These are phyloP conservation scores for Bos taurus DNA, from an alignment of 2,113 vertebrate genomes.

Conservation along the genomic window ARS-UCD2.0 NC_037332.1:54342501-54343000, in stretches of 20 bases:
- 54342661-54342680: background rate
- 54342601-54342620: background rate
- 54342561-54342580: background rate
- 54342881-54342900: background rate
- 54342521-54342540: background rate
- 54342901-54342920: background rate
- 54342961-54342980: background rate
- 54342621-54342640: background rate
- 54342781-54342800: background rate
- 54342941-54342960: background rate
- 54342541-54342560: background rate
- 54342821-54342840: background rate
- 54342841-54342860: background rate
- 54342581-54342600: background rate
- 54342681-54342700: background rate
- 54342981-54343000: background rate
- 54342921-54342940: background rate
- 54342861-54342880: background rate
- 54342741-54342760: background rate
- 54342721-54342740: background rate
- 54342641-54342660: background rate
- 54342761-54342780: background rate
- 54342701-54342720: background rate
- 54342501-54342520: background rate
- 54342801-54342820: background rate